Percentiles rank a stretch among this genome's conserved stretches.
Conservation (phyloP, 2,888 invertebrate genomes). For the Xestia c-nigrum region DNA sequence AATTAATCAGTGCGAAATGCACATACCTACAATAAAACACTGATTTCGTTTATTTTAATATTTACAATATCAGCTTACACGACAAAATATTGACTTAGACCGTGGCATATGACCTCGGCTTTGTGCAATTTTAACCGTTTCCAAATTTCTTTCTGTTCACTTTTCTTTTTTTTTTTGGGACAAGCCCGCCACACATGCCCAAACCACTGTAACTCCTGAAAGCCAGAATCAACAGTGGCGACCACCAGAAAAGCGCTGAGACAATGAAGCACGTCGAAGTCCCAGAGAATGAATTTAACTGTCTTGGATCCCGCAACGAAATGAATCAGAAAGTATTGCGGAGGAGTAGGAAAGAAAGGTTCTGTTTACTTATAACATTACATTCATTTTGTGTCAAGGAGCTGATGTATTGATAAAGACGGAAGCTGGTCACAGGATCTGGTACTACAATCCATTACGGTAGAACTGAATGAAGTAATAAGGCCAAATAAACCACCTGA, state of each 20-base stretch:
- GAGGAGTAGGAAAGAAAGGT: no score
- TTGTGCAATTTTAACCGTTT: slow-evolving; percentile 8
- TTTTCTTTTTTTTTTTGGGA: no score
- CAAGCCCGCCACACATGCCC: no score
- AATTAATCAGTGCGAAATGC: background rate
- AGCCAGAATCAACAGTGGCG: no score
- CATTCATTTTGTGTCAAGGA: background rate
- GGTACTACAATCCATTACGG: background rate
- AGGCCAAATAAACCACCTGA: background rate
- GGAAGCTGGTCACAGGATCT: background rate
- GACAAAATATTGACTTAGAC: slow-evolving; percentile 5
- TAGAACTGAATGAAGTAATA: background rate
- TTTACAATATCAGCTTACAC: background rate
- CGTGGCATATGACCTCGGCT: slow-evolving; percentile 14
- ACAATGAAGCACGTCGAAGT: no score
- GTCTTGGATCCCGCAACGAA: no score
- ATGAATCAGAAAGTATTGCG: no score
- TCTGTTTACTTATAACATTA: background rate
- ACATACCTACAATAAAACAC: slow-evolving; percentile 5
- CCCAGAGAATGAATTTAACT: no score
- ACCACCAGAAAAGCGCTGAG: no score
- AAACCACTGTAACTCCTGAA: no score
- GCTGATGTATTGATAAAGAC: background rate
- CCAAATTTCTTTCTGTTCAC: background rate
- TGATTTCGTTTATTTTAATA: background rate